Evolutionary conservation across 2,888 invertebrate species (phyloP), one percentile per base, ranked within the genome.

Genomic region (Lasioglossum leucozonium): DNA sequence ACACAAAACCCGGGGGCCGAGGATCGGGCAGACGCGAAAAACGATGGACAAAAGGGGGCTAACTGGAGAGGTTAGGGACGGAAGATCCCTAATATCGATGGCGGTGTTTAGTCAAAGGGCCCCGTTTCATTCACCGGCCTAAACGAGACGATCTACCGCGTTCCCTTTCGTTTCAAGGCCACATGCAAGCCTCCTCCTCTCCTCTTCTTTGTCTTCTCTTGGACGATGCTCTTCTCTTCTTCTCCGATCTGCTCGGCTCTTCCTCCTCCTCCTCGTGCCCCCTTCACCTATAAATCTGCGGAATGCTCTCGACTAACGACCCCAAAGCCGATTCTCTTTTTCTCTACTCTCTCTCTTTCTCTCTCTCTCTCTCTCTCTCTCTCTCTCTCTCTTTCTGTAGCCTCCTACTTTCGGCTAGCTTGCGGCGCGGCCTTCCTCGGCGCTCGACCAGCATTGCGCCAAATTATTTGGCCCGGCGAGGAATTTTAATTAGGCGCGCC

Each of bases 101-200:
- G 86, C 86, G 87, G 87, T 84, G 85, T 79, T 87, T 80, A 77
- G 84, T 87, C 87, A 87, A 87, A 87, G 87, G 79, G 75, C 78
- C 74, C 81, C 22, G 76, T 82, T 85, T 82, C 87, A 86, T 87
- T 87, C 86, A 87, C 79, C 75, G 84, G 71, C 72, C 82, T 77
- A 81, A 86, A 79, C 86, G 81, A 83, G 87, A 82, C 79, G 86
- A 86, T 79, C 84, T 80, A 71, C 86, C 79, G 72, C 81, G 77
- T 77, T 79, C 84, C 75, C 78, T 76, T 85, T 79, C 77, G 74
- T 82, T 82, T 82, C 86, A 82, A 87, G 86, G 85, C 78, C 82
- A 82, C 82, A 72, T 71, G 77, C 77, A 81, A 84, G 71, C 10
- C 51, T 51, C n/a, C 10, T n/a, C n/a, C n/a, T n/a, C 51, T 22